phyloP scores from a whole-genome alignment of 2,888 invertebrate genomes.

The Hemaris fuciformis region DNA sequence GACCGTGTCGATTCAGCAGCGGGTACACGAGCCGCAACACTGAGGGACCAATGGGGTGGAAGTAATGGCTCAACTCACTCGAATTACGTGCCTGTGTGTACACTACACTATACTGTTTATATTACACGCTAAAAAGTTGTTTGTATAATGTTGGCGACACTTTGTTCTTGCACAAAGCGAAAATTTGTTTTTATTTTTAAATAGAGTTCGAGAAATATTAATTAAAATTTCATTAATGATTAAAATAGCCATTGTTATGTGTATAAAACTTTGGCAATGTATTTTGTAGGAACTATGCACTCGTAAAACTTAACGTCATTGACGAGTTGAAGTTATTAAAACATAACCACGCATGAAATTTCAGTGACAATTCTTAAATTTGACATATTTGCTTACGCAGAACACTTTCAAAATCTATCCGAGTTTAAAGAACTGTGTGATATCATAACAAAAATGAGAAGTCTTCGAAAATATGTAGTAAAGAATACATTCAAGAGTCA shows the following conservation, averaged over 20 bases:
- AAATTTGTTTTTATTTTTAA: too few species aligned
- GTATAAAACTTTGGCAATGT: too few species aligned
- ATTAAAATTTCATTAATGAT: too few species aligned
- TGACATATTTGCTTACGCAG: neutral
- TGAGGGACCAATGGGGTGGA: conserved; percentile 29
- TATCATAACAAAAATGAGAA: conserved; percentile 21
- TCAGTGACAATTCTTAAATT: too few species aligned
- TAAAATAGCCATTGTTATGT: too few species aligned
- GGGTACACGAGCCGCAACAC: neutral
- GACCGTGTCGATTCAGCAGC: neutral
- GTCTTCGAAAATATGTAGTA: conserved; percentile 37
- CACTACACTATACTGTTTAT: too few species aligned
- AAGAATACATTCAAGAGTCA: conserved; percentile 48
- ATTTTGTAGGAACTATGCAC: too few species aligned
- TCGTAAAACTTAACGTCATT: neutral
- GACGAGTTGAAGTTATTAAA: too few species aligned
- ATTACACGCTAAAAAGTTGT: neutral
- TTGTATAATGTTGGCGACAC: too few species aligned
- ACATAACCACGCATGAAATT: too few species aligned
- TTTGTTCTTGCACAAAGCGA: too few species aligned
- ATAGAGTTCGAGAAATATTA: too few species aligned
- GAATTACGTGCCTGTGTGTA: neutral
- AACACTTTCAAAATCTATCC: neutral
- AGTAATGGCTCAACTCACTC: conserved; percentile 32
- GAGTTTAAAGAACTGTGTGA: neutral